Percentiles rank a stretch among this genome's conserved stretches.
Evolutionary conservation across 2,797 vertebrate species (phyloP).

Genomic region (Molossus molossus): DNA sequence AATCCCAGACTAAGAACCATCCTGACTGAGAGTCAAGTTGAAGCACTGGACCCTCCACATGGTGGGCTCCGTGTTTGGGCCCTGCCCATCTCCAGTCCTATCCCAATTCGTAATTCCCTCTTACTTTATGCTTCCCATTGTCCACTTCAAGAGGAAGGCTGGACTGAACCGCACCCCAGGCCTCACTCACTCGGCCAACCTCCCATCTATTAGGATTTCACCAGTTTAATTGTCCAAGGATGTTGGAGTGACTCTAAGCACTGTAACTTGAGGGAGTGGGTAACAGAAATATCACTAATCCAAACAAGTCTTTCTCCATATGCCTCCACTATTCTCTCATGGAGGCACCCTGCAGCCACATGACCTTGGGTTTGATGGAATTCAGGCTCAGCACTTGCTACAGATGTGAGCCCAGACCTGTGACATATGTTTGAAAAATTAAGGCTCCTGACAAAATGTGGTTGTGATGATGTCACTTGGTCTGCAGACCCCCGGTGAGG

Average conservation of each 20-base stretch:
- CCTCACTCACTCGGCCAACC: neutral
- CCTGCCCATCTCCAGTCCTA: accelerated
- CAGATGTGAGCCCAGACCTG: neutral
- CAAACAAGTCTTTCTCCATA: no score
- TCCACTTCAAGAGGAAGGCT: accelerated
- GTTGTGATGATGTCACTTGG: accelerated
- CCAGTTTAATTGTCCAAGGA: accelerated
- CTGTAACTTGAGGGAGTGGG: accelerated
- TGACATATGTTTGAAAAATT: neutral
- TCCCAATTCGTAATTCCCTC: neutral
- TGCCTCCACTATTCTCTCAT: neutral
- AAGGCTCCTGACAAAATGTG: neutral
- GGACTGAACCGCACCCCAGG: neutral
- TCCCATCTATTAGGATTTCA: neutral
- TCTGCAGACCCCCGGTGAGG: neutral
- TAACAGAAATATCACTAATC: neutral
- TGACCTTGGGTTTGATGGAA: neutral
- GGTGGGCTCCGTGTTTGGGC: accelerated
- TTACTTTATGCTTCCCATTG: neutral
- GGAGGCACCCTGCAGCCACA: neutral
- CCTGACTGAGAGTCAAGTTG: accelerated
- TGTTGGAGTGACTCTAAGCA: accelerated
- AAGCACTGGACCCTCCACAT: accelerated
- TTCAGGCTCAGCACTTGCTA: neutral
- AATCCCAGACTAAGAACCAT: accelerated